phyloP scores from a whole-genome alignment of 2,113 vertebrate genomes.

The Hypomesus transpacificus region DNA sequence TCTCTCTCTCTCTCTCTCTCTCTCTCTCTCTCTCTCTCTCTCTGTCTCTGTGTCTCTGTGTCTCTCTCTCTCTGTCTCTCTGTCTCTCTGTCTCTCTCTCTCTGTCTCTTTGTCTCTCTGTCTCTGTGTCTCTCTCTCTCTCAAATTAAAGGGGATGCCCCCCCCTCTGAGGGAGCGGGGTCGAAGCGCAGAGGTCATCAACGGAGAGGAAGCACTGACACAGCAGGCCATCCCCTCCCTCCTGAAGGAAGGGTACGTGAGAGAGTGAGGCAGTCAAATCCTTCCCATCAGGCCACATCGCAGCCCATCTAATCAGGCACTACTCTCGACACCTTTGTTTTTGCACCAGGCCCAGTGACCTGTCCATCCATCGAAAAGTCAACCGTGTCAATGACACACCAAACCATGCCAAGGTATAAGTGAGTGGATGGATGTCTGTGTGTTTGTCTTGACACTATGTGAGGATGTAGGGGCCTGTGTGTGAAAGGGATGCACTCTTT shows the following conservation, averaged over 20 bases:
- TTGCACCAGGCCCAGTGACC: constrained; percentile 69
- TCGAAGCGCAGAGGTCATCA: constrained; percentile 53
- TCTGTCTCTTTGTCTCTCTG: neutral
- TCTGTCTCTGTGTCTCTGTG: no score
- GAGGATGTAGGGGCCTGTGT: neutral
- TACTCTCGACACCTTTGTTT: constrained; percentile 16
- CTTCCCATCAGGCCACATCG: no score
- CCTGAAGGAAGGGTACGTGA: constrained; percentile 78
- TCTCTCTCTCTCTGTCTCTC: no score
- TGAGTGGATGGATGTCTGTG: neutral
- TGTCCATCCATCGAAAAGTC: constrained; percentile 68
- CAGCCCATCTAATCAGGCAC: neutral
- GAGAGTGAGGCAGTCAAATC: no score
- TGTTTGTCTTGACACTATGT: neutral
- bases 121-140: neutral
- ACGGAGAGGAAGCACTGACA: constrained; percentile 57
- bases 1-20: no score
- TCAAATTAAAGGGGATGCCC: constrained; percentile 75
- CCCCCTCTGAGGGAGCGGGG: constrained; percentile 74
- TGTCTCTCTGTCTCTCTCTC: no score
- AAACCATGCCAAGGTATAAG: constrained; percentile 67
- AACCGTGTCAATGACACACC: constrained; percentile 70
- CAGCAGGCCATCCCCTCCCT: constrained; percentile 73
- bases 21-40: no score
- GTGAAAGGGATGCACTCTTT: constrained; percentile 14